Evolutionary conservation across 2,113 vertebrate genomes (phyloP).

Genomic region (Galemys pyrenaicus): DNA sequence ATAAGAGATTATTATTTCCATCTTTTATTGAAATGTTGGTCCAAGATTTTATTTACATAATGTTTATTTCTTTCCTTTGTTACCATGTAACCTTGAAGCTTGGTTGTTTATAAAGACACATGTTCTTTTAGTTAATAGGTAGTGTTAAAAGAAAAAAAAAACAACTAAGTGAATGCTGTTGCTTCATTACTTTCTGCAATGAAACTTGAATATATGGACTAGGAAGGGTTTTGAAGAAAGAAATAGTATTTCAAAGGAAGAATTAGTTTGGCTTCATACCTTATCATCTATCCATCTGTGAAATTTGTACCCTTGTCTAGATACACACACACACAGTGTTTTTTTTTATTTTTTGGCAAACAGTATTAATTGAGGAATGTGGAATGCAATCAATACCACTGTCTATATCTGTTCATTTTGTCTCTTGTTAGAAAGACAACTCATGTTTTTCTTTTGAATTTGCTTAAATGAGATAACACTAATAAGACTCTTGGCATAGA

Average conservation of each 20-base stretch:
- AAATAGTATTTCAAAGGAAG: neutral
- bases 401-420: neutral
- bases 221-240: constrained; percentile 35
- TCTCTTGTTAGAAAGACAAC: constrained; percentile 2
- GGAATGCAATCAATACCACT: neutral
- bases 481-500: neutral
- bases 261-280: neutral
- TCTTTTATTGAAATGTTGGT: neutral
- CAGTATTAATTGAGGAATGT: constrained; percentile 16
- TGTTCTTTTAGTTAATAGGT: constrained; percentile 46
- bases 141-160: neutral
- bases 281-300: neutral
- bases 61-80: constrained; percentile 19
- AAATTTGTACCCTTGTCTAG: too few species aligned
- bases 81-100: neutral
- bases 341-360: neutral
- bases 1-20: neutral
- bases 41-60: neutral
- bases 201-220: constrained; percentile 10
- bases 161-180: constrained; percentile 12
- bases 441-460: constrained; percentile 27
- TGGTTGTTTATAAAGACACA: neutral
- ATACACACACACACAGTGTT: neutral
- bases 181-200: constrained; percentile 40
- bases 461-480: neutral